Evolutionary conservation across 2,888 invertebrate genomes (phyloP).

Genomic region (Cactoblastis cactorum): DNA sequence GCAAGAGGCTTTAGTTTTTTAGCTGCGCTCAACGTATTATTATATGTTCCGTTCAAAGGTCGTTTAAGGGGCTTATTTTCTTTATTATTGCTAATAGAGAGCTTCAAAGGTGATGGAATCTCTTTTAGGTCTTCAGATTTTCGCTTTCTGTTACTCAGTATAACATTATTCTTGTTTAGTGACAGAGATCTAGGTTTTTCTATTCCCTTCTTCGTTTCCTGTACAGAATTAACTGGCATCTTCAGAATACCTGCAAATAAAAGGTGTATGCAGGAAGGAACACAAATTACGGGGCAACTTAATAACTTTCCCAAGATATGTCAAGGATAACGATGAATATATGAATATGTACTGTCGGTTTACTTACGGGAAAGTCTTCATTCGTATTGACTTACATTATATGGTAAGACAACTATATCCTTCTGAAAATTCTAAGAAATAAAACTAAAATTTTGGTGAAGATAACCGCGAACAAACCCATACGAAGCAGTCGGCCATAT

Average conservation of each 20-base stretch:
- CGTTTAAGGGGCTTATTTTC: slow-evolving; percentile 67
- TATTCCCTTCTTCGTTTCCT: slow-evolving; percentile 66
- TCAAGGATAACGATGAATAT: slow-evolving; percentile 52
- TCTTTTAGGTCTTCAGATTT: slow-evolving; percentile 45
- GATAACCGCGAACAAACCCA: slow-evolving; percentile 56
- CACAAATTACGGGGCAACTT: slow-evolving; percentile 37
- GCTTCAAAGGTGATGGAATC: slow-evolving; percentile 37
- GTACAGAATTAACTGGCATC: slow-evolving; percentile 75
- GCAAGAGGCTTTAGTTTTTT: slow-evolving; percentile 63
- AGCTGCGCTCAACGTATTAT: slow-evolving; percentile 62
- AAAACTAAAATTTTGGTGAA: slow-evolving; percentile 47
- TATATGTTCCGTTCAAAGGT: slow-evolving; percentile 52
- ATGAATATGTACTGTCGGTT: slow-evolving; percentile 25
- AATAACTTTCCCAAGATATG: slow-evolving; percentile 56
- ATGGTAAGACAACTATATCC: slow-evolving; percentile 55
- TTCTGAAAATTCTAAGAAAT: slow-evolving; percentile 38
- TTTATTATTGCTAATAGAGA: slow-evolving; percentile 47
- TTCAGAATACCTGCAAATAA: slow-evolving; percentile 71
- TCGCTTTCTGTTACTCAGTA: slow-evolving; percentile 54
- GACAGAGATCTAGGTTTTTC: slow-evolving; percentile 66
- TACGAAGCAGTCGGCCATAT: slow-evolving; percentile 66
- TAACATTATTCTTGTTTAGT: slow-evolving; percentile 66
- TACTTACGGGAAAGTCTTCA: slow-evolving; percentile 64
- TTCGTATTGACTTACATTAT: slow-evolving; percentile 72
- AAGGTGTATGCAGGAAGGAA: slow-evolving; percentile 23